Evolutionary conservation across 1,140 invertebrate species (phyloP).

Genomic region (Phocides pigmalion): DNA sequence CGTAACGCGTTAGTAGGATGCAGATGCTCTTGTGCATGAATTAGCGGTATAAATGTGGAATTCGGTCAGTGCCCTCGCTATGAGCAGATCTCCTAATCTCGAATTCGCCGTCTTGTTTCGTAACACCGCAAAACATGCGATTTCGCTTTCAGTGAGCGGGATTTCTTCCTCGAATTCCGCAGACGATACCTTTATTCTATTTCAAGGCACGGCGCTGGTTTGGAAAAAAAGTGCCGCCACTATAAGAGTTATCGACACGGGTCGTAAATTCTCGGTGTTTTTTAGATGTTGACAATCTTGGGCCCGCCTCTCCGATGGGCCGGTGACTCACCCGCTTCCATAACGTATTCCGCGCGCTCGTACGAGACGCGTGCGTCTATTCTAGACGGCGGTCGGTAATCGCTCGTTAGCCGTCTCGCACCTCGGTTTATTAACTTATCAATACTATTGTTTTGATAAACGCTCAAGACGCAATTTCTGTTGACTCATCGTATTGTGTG

Average conservation of each 20-base stretch:
- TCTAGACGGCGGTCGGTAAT: constrained; percentile 47
- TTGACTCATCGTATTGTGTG: constrained; percentile 78
- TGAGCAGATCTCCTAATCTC: constrained; percentile 67
- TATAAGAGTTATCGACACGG: constrained; percentile 53
- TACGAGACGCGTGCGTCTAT: constrained; percentile 48
- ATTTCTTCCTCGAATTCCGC: constrained; percentile 46
- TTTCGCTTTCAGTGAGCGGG: constrained; percentile 65
- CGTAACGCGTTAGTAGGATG: constrained; percentile 60
- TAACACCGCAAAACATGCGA: constrained; percentile 58
- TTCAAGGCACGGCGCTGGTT: constrained; percentile 44
- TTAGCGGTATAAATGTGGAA: constrained; percentile 77
- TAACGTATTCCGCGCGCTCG: constrained; percentile 63
- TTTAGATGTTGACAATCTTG: constrained; percentile 52
- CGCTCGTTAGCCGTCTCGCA: constrained; percentile 68
- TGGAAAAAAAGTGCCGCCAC: constrained; percentile 51
- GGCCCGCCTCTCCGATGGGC: constrained; percentile 40
- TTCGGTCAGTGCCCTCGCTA: constrained; percentile 74
- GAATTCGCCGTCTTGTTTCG: constrained; percentile 59
- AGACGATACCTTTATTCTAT: constrained; percentile 45
- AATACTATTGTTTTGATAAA: constrained; percentile 83
- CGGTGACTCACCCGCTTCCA: constrained; percentile 58
- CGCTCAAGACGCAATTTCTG: constrained; percentile 70
- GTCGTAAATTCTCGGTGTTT: constrained; percentile 62
- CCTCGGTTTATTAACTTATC: constrained; percentile 81
- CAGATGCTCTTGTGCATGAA: constrained; percentile 73